Evolutionary conservation across 2,888 invertebrate species (phyloP).

Genomic region (Lobophora halterata): DNA sequence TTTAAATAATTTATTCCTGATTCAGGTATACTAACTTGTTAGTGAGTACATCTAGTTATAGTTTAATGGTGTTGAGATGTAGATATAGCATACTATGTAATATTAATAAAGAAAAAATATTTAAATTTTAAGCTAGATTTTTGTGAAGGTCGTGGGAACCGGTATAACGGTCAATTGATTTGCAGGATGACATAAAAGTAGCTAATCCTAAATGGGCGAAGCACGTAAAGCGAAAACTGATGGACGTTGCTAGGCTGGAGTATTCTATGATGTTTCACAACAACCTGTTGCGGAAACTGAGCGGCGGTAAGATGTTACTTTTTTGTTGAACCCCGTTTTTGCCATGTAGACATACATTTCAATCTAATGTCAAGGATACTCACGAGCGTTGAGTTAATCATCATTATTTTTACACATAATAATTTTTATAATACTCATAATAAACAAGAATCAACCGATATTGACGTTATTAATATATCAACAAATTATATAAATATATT

Average conservation of each 20-base stretch:
- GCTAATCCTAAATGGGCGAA: slow-evolving; percentile 79
- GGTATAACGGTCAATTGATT: slow-evolving; percentile 5
- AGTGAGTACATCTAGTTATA: too few relatives aligned
- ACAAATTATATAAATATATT: too few relatives aligned
- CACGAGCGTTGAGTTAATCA: too few relatives aligned
- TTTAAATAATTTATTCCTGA: slow-evolving; percentile 69
- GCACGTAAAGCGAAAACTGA: slow-evolving; percentile 75
- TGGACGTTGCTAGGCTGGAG: slow-evolving; percentile 72
- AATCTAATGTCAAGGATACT: slow-evolving; percentile 2
- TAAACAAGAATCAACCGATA: too few relatives aligned
- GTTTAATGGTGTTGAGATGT: too few relatives aligned
- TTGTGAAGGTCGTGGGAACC: too few relatives aligned
- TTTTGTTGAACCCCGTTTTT: neutral
- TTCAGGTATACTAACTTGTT: slow-evolving; percentile 71
- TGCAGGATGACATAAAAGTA: slow-evolving; percentile 72
- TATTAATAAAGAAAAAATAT: too few relatives aligned
- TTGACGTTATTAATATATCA: too few relatives aligned
- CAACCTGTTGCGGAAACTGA: slow-evolving; percentile 68
- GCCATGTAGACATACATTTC: neutral
- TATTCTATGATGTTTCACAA: slow-evolving; percentile 79
- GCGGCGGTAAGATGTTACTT: slow-evolving; percentile 68
- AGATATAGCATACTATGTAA: too few relatives aligned
- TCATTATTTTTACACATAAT: too few relatives aligned
- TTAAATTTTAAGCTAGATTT: too few relatives aligned
- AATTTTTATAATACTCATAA: too few relatives aligned